Conservation (phyloP, 2,797 vertebrate genomes). For the Octomys mimax region DNA sequence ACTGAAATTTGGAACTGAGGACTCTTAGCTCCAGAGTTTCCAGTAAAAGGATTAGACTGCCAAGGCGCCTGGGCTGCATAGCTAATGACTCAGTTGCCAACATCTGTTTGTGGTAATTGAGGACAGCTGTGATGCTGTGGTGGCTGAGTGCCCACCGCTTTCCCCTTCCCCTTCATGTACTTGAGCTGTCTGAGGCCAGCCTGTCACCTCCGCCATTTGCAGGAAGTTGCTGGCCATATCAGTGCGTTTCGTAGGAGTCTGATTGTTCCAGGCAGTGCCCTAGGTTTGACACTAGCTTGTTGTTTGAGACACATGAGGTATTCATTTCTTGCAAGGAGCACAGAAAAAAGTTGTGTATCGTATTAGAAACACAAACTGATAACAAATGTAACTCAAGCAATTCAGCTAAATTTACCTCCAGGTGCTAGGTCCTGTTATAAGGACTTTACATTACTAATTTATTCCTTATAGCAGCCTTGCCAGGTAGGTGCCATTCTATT, state of each 20-base stretch:
- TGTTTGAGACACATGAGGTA: neutral
- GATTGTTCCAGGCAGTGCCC: neutral
- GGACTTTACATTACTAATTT: neutral
- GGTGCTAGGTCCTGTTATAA: neutral
- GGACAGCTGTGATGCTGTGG: slow-evolving; percentile 75
- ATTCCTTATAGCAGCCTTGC: neutral
- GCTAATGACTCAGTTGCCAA: slow-evolving; percentile 74
- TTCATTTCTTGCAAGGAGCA: neutral
- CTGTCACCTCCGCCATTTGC: slow-evolving; percentile 1
- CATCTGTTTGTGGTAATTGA: slow-evolving; percentile 81
- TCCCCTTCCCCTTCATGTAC: slow-evolving; percentile 54
- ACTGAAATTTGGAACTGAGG: neutral
- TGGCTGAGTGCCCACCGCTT: slow-evolving; percentile 10
- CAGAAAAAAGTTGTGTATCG: neutral
- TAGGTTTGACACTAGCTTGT: neutral
- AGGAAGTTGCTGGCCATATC: slow-evolving; percentile 69
- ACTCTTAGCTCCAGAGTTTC: slow-evolving; percentile 58
- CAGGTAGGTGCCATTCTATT: neutral
- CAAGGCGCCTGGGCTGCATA: slow-evolving; percentile 78
- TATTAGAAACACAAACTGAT: neutral
- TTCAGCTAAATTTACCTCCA: neutral
- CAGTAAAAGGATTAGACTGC: slow-evolving; percentile 57
- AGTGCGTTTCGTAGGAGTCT: slow-evolving; percentile 25
- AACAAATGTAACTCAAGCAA: neutral
- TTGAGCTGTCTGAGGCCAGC: slow-evolving; percentile 33